These are phyloP conservation scores for Thecophora atra DNA, from an alignment of 2,888 invertebrate species.

Conservation along the genomic window DNA sequence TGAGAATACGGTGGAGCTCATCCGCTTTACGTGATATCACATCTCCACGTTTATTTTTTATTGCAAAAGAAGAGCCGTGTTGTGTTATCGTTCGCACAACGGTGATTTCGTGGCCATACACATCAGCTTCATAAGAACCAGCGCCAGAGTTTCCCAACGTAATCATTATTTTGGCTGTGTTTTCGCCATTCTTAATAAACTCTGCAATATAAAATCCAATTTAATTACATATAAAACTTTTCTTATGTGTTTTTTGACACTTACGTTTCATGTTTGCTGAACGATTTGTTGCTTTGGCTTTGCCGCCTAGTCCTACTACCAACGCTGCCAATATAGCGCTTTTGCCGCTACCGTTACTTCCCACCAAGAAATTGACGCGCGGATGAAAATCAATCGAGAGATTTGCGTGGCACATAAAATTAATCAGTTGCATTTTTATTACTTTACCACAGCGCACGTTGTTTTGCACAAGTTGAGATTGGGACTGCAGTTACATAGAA, in stretches of 20 bases:
- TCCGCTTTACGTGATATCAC: slow-evolving; percentile 75
- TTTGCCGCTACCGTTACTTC: slow-evolving; percentile 92
- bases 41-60: slow-evolving; percentile 73
- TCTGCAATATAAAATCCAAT: slow-evolving; percentile 63
- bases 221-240: background rate
- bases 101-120: slow-evolving; percentile 73
- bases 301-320: slow-evolving; percentile 86
- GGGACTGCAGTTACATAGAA: slow-evolving; percentile 34
- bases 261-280: slow-evolving; percentile 77
- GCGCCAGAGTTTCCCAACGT: slow-evolving; percentile 77
- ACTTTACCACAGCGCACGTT: slow-evolving; percentile 60
- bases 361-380: slow-evolving; percentile 86
- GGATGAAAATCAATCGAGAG: slow-evolving; percentile 77
- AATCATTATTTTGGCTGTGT: slow-evolving; percentile 76
- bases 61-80: slow-evolving; percentile 74
- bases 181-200: slow-evolving; percentile 81
- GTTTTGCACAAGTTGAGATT: slow-evolving; percentile 40
- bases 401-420: slow-evolving; percentile 94
- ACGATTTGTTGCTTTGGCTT: slow-evolving; percentile 80
- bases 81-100: slow-evolving; percentile 71
- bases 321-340: slow-evolving; percentile 92
- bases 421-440: slow-evolving; percentile 72
- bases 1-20: slow-evolving; percentile 78
- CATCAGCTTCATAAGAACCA: slow-evolving; percentile 72
- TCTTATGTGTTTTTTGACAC: background rate